Evolutionary conservation across 53 echinoderm and acorn worm species (phyloP).

Genomic region (Crossaster papposus): DNA sequence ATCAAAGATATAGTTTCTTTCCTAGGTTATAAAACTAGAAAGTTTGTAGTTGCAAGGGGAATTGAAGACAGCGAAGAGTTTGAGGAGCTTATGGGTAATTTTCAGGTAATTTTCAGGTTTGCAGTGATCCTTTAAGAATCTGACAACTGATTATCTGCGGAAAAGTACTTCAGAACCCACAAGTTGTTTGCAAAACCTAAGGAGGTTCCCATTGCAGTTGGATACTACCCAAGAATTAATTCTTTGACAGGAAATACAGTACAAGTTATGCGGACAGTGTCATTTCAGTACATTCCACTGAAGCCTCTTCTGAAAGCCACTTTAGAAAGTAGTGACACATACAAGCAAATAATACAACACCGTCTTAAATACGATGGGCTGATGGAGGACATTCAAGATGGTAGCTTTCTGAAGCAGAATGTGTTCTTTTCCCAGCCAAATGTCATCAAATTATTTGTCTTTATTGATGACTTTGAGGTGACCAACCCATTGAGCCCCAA

Average conservation of each 20-base stretch:
- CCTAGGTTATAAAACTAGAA: conserved; percentile 35
- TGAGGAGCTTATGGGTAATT: conserved; percentile 26
- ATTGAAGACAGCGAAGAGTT: conserved; percentile 55
- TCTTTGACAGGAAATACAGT: conserved; percentile 42
- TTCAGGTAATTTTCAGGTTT: conserved; percentile 41
- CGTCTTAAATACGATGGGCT: conserved; percentile 34
- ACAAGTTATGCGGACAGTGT: conserved; percentile 48
- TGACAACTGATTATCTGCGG: conserved; percentile 59
- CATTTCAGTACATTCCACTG: conserved; percentile 67
- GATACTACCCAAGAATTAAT: conserved; percentile 59
- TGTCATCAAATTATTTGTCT: too few relatives aligned
- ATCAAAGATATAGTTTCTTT: conserved; percentile 51
- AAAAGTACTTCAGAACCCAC: conserved; percentile 51
- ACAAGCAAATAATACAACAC: conserved; percentile 32
- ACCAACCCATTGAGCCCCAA: conserved; percentile 66
- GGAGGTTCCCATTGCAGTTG: conserved; percentile 55
- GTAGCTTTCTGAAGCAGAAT: too few relatives aligned
- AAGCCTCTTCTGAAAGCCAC: conserved; percentile 39
- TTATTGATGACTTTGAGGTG: too few relatives aligned
- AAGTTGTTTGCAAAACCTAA: conserved; percentile 44
- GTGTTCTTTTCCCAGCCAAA: too few relatives aligned
- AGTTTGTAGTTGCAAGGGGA: conserved; percentile 59
- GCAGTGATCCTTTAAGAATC: conserved; percentile 63
- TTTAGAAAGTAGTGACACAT: conserved; percentile 60
- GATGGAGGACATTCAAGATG: conserved; percentile 32